These are phyloP conservation scores for Grapholita molesta DNA, from an alignment of 1,140 invertebrate species.

Conservation along the genomic window DNA sequence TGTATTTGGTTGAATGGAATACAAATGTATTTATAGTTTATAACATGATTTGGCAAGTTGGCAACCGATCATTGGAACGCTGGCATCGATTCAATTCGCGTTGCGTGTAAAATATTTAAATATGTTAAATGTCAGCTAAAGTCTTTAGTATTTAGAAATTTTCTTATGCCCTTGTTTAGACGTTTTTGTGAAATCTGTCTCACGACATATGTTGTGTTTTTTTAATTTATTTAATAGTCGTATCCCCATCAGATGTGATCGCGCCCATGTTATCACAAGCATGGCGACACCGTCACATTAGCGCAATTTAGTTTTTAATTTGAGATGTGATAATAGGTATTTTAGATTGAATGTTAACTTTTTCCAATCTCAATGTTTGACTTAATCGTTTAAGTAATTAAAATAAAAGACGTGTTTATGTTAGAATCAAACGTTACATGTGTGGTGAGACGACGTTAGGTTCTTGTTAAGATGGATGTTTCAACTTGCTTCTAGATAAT, in stretches of 20 bases:
- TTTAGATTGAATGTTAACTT: slow-evolving; percentile 48
- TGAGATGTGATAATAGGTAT: slow-evolving; percentile 69
- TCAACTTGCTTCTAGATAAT: slow-evolving; percentile 44
- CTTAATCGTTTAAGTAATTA: neutral
- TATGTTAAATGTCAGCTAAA: neutral
- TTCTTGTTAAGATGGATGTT: slow-evolving; percentile 57
- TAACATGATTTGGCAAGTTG: slow-evolving; percentile 12
- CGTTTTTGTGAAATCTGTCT: slow-evolving; percentile 56
- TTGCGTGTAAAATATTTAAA: neutral
- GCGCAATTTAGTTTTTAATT: slow-evolving; percentile 70
- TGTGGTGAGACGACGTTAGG: slow-evolving; percentile 76
- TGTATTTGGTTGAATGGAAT: slow-evolving; percentile 7
- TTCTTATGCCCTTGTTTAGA: slow-evolving; percentile 21
- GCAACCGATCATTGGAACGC: neutral
- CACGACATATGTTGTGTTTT: slow-evolving; percentile 75
- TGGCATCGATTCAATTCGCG: slow-evolving; percentile 1
- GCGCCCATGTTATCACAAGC: slow-evolving; percentile 30
- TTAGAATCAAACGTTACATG: slow-evolving; percentile 69
- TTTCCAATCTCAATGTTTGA: slow-evolving; percentile 25
- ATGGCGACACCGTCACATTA: slow-evolving; percentile 46
- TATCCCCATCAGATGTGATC: slow-evolving; percentile 71
- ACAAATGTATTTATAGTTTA: neutral
- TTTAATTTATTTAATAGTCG: slow-evolving; percentile 48
- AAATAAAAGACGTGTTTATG: slow-evolving; percentile 56
- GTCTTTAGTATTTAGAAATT: neutral